Base-by-base conservation (phyloP, 1,140 invertebrate genomes). In the Eriocheir sinensis region DNA sequence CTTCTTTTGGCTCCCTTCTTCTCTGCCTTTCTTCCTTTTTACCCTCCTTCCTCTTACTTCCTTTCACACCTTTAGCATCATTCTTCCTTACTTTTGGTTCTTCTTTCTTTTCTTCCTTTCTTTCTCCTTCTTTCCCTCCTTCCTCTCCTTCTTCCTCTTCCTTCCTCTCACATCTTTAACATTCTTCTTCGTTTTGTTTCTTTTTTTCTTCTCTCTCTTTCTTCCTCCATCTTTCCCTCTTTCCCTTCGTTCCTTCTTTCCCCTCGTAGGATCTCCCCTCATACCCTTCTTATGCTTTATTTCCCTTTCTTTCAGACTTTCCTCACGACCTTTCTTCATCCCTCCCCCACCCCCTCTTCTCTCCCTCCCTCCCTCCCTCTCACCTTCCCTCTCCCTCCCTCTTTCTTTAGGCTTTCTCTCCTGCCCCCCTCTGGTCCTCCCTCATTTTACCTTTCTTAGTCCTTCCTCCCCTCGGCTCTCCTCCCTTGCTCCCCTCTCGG, bases 131-230 rank as follows among this genome's bases (percentile, higher is more conserved):
- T n/a, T 81, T n/a, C 30, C 34, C 30, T n/a, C 30, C 80, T 81
- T n/a, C 30, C 80, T 81, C 80, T 81, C 80, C 30, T n/a, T 81
- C 80, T 81, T n/a, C 30, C 80, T 81, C 80, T 81, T n/a, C 30
- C 80, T 81, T n/a, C 9, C 80, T 81, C 80, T 8, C 27, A 30
- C 79, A 30, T 34, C 3, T 27, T 8, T 81, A 81, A 27, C 12
- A 72, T 72, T 72, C 12, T 72, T 72, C 27, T 72, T 72, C 12
- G 12, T 72, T 72, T 72, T 72, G 53, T 81, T 9, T 81, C 12
- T 15, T 34, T 86, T 3, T 86, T 17, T 86, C 40, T 86, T 0
- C 34, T 36, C 83, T 8, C 27, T 15, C 21, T 86, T 34, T 34
- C 34, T 80, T 32, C 21, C 79, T 27, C 21, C 79, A 27, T 80